These are phyloP conservation scores for Mesoclemmys tuberculata DNA, from an alignment of 2,113 vertebrate genomes.

Conservation along the genomic window DNA sequence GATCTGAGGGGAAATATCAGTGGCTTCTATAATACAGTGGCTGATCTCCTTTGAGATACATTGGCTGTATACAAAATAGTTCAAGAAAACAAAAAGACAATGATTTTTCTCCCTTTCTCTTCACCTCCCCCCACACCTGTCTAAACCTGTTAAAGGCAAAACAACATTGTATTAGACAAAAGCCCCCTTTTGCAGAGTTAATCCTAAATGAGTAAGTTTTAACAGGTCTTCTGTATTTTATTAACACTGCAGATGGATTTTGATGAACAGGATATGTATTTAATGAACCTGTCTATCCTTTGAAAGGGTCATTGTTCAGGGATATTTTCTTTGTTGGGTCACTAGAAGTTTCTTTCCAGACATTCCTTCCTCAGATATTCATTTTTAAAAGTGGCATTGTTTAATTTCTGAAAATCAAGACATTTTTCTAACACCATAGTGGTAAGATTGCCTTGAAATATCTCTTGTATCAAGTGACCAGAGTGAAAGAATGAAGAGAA, in stretches of 20 bases:
- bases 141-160: neutral
- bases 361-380: neutral
- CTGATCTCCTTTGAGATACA: neutral
- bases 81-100: neutral
- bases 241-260: constrained; percentile 15
- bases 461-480: neutral
- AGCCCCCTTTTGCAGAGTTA: constrained; percentile 10
- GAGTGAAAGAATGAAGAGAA: neutral
- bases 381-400: neutral
- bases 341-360: constrained; percentile 34
- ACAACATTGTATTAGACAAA: neutral
- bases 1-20: neutral
- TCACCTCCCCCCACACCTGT: neutral
- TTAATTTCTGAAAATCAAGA: neutral
- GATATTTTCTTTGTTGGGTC: constrained; percentile 58
- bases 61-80: neutral
- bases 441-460: constrained; percentile 5
- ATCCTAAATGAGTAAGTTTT: constrained; percentile 4
- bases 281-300: constrained; percentile 42
- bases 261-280: constrained; percentile 46
- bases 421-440: neutral
- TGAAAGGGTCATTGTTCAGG: constrained; percentile 65
- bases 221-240: constrained; percentile 45
- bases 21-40: neutral
- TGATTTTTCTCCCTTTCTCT: neutral